phyloP scores from a whole-genome alignment of 2,888 invertebrate genomes.

The Himalopsyche japonica region DNA sequence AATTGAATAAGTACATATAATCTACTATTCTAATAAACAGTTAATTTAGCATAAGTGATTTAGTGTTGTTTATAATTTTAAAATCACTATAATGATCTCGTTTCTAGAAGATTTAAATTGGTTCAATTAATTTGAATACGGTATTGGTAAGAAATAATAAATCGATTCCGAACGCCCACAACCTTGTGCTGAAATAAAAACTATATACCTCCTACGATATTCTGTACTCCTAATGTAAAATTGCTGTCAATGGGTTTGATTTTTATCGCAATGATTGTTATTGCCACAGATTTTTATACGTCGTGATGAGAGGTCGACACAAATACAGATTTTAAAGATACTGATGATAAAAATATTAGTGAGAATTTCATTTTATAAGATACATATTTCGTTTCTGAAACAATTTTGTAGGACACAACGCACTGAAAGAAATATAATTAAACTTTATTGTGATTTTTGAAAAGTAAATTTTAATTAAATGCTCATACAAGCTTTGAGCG shows the following conservation, averaged over 20 bases:
- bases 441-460: too few relatives aligned
- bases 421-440: too few relatives aligned
- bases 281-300: not conserved
- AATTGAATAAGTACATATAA: not conserved
- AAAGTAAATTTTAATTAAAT: too few relatives aligned
- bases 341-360: too few relatives aligned
- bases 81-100: not conserved
- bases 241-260: not conserved
- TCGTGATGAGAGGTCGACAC: too few relatives aligned
- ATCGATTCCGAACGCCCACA: not conserved
- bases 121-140: not conserved
- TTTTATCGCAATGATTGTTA: not conserved
- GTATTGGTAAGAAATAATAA: not conserved
- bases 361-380: too few relatives aligned
- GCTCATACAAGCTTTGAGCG: too few relatives aligned
- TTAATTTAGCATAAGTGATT: not conserved
- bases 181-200: not conserved
- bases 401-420: too few relatives aligned
- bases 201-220: not conserved
- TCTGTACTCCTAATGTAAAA: not conserved
- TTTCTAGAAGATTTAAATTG: not conserved
- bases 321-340: too few relatives aligned
- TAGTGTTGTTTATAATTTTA: not conserved
- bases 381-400: too few relatives aligned
- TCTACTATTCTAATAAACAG: not conserved